Conservation (phyloP, 2,113 vertebrate species). For the Noctilio leporinus region DNA sequence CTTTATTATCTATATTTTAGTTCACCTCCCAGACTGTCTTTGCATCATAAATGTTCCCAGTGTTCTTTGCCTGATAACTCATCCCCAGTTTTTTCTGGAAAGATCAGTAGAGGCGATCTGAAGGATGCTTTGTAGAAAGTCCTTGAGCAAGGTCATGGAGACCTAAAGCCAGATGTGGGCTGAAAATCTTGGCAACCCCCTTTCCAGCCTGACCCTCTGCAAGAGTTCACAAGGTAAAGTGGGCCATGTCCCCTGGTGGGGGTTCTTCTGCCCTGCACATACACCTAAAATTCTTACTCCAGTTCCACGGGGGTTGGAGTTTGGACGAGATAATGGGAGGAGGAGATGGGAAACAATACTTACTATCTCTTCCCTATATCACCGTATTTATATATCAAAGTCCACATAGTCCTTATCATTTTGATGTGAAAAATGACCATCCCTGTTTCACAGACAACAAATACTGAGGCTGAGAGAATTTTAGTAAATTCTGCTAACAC, state of each 20-base stretch:
- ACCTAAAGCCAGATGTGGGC: neutral
- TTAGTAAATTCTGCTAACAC: neutral
- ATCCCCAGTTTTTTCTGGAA: neutral
- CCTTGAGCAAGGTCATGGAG: neutral
- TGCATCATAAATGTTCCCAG: neutral
- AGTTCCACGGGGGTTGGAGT: neutral
- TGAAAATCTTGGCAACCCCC: fast-evolving
- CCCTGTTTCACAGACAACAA: neutral
- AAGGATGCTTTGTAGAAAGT: neutral
- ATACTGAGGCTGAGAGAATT: neutral
- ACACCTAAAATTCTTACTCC: neutral
- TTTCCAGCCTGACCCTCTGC: neutral
- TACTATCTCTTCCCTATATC: neutral
- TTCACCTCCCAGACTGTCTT: neutral
- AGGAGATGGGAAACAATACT: neutral
- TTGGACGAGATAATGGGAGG: neutral
- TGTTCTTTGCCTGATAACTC: neutral
- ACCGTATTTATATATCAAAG: neutral
- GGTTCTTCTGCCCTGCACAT: neutral
- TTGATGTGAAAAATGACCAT: neutral
- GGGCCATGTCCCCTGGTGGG: too few relatives aligned
- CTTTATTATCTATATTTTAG: neutral
- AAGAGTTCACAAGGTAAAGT: too few relatives aligned
- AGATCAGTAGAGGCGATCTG: neutral
- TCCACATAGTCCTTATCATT: neutral